These are phyloP conservation scores for Parelbella ahira DNA, from an alignment of 2,888 invertebrate genomes.

Conservation along the genomic window DNA sequence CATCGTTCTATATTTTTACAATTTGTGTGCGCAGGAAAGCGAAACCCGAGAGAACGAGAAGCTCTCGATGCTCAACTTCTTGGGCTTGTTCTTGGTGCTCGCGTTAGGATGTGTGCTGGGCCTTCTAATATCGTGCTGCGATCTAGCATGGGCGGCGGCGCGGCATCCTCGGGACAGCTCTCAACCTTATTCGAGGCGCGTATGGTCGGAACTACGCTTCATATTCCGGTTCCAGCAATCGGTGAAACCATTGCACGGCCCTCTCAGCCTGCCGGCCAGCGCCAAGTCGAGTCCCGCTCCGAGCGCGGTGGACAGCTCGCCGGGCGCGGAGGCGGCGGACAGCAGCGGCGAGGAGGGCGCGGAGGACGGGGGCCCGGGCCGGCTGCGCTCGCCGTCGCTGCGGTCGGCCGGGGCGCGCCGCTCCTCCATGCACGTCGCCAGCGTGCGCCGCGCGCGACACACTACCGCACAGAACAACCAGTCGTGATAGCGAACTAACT, in stretches of 20 bases:
- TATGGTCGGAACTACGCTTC: conserved; percentile 61
- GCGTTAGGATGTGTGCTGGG: conserved; percentile 84
- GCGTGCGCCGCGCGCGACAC: conserved; percentile 59
- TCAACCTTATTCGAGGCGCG: conserved; percentile 41
- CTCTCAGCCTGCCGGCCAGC: conserved; percentile 32
- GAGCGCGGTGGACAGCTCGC: conserved; percentile 7
- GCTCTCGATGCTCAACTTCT: conserved; percentile 86
- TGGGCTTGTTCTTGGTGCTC: conserved; percentile 89
- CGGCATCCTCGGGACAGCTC: conserved; percentile 42
- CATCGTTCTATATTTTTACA: too few species aligned
- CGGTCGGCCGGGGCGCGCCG: conserved; percentile 42
- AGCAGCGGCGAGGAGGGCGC: not conserved
- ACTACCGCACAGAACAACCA: conserved; percentile 30
- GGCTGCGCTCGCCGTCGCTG: conserved; percentile 29
- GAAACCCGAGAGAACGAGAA: conserved; percentile 54
- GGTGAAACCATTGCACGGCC: conserved; percentile 56
- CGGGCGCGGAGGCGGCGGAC: conserved; percentile 5
- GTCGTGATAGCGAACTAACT: too few species aligned
- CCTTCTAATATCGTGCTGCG: conserved; percentile 83
- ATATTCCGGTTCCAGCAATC: conserved; percentile 63
- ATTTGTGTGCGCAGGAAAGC: conserved; percentile 48
- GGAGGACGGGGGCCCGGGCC: not conserved
- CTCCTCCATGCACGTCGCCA: conserved; percentile 64
- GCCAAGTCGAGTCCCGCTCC: conserved; percentile 1
- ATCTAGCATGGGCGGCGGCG: conserved; percentile 66